Evolutionary conservation across 2,113 vertebrate genomes (phyloP), one percentile per base, ranked within the genome.

Genomic region (Ceratotherium simum): DNA sequence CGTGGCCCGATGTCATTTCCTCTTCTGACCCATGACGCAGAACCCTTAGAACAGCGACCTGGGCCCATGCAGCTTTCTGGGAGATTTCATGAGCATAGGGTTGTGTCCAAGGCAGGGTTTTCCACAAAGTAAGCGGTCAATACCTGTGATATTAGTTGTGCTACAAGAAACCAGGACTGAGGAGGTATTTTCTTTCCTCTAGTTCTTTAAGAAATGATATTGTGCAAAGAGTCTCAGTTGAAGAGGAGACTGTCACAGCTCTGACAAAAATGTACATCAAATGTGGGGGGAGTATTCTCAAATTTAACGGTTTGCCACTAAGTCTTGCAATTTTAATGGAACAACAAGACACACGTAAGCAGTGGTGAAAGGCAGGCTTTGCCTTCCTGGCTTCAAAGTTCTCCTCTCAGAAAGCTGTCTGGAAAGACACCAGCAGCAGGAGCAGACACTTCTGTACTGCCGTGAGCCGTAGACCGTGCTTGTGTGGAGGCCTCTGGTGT

Each of bases 401-500:
- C n/a, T 33, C 25, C 31, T 56, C 3, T 42, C 56, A 75, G 31
- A 23, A 48, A 70, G 17, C 48, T 23, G 6, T 75, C 42, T 42
- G 17, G n/a, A 54, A 64, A 70, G 54, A 48, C 17, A 18, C 9
- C 29, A 56, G 21, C 16, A 13, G 25, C 5, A 86, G 33, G 25
- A 25, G 6, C 17, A 29, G 9, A 11, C 8, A 31, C 10, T 8
- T 2, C 31, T 67, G 5, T 87, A 80, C 73, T 11, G 6, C 75
- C 60, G 21, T 29, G 8, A 23, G 13, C 20, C 42, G 46, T 23
- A 75, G 12, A 62, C 8, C 33, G 17, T 16, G 39, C 8, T 31
- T 6, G 0, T 18, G 64, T 29, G 2, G 1, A 33, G 48, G 27
- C 54, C 8, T 3, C 31, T 69, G 4, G 5, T 5, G 11, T 56